Evolutionary conservation across 2,797 vertebrate species (phyloP).

Genomic region (Lacerta bilineata): DNA sequence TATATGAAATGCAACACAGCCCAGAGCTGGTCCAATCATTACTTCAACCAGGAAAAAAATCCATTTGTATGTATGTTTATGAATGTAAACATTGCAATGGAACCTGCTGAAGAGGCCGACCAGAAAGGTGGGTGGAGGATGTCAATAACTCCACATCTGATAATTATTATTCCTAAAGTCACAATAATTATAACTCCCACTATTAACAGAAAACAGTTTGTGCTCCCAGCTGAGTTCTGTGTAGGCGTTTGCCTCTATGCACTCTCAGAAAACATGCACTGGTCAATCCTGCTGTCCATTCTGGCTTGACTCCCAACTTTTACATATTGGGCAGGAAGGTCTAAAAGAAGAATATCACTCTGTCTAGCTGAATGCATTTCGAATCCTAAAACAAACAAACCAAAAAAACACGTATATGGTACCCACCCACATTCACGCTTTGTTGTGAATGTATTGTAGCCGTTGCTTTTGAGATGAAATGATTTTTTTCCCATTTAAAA

Average conservation of each 20-base stretch:
- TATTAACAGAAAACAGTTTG: conserved; percentile 24
- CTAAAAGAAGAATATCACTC: no score
- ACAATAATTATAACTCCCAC: neutral
- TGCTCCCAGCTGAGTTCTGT: conserved; percentile 14
- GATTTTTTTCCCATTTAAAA: neutral
- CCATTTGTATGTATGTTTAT: conserved; percentile 33
- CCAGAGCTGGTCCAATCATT: conserved; percentile 26
- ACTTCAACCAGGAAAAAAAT: conserved; percentile 39
- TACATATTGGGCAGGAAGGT: no score
- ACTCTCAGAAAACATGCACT: no score
- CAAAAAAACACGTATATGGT: neutral
- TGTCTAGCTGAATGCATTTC: no score
- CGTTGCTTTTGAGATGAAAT: neutral
- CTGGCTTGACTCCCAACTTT: no score
- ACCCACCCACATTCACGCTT: no score
- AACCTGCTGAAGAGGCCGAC: neutral
- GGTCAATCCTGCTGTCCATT: no score
- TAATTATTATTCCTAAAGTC: neutral
- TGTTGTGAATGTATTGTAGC: neutral
- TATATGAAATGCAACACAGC: conserved; percentile 28
- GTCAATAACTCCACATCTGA: neutral
- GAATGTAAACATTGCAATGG: neutral
- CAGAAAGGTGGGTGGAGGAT: no score
- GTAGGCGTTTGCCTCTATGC: no score
- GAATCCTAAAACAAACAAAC: neutral